Conservation (phyloP, 2,888 invertebrate species). For the Mayetiola destructor region DNA sequence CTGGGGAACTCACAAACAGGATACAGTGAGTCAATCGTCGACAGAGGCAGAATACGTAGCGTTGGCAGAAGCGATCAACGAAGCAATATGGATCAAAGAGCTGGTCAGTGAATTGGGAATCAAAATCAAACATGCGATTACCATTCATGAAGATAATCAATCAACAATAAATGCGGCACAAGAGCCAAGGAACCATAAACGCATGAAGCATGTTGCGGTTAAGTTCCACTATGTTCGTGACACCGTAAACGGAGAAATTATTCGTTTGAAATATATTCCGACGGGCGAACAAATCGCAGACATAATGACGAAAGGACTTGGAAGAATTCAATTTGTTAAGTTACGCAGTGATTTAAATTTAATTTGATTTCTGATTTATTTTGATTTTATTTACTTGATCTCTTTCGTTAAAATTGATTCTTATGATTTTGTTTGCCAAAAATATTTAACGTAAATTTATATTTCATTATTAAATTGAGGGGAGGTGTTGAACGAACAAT, state of each 20-base stretch:
- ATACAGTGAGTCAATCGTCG: not conserved
- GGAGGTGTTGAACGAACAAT: not conserved
- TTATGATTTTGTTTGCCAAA: not conserved
- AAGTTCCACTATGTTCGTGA: not conserved
- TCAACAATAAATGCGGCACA: not conserved
- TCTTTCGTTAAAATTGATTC: not conserved
- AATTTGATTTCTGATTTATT: not conserved
- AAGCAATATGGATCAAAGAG: not conserved
- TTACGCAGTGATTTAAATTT: not conserved
- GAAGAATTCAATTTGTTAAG: not conserved
- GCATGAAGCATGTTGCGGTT: conserved; percentile 6
- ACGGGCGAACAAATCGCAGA: conserved; percentile 9
- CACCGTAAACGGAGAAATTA: not conserved
- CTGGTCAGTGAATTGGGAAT: not conserved
- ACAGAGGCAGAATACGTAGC: conserved; percentile 14
- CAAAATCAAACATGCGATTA: not conserved
- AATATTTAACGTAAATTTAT: not conserved
- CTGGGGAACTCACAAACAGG: conserved; percentile 5
- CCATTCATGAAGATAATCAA: conserved; percentile 3
- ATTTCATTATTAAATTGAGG: not conserved
- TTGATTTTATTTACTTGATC: not conserved
- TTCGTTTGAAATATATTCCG: not conserved
- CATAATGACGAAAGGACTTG: conserved; percentile 9
- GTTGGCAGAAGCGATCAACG: conserved; percentile 4
- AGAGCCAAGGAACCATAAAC: not conserved